A percentile compares a stretch with the other conserved stretches of the same genome.
Evolutionary conservation across 92 coral and sea anemone species (phyloP).

Genomic region (Scolanthus callimorphus): DNA sequence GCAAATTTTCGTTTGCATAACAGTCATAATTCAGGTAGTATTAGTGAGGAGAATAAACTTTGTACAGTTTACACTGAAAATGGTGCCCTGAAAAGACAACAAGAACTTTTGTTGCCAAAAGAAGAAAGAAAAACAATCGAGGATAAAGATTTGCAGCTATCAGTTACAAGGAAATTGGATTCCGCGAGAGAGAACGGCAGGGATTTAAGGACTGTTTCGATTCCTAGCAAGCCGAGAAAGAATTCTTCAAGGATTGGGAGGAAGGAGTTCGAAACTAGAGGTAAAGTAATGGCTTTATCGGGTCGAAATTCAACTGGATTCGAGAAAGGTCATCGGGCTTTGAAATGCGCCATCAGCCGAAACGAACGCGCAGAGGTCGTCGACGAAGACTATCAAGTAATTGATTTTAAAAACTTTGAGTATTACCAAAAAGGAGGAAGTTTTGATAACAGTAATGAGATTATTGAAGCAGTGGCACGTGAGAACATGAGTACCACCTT

Average conservation of each 20-base stretch:
- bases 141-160: background rate
- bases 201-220: background rate
- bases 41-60: too few relatives aligned
- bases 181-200: background rate
- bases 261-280: background rate
- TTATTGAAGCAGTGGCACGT: constrained; percentile 38
- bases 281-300: background rate
- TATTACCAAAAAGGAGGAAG: constrained; percentile 3
- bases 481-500: constrained; percentile 27
- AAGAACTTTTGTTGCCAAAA: too few relatives aligned
- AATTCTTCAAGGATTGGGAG: background rate
- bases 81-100: too few relatives aligned
- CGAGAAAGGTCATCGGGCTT: constrained; percentile 21
- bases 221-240: background rate
- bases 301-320: background rate
- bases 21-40: too few relatives aligned
- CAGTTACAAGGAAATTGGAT: too few relatives aligned
- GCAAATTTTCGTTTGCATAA: too few relatives aligned
- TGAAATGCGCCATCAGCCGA: constrained; percentile 49
- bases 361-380: background rate
- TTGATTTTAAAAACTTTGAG: constrained; percentile 33
- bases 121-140: background rate
- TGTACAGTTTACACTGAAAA: too few relatives aligned
- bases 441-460: constrained; percentile 5
- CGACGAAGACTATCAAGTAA: constrained; percentile 57